A percentile compares a stretch with the other conserved stretches of the same genome.
Conservation (phyloP, 2,888 invertebrate genomes). For the Baccha elongata region DNA sequence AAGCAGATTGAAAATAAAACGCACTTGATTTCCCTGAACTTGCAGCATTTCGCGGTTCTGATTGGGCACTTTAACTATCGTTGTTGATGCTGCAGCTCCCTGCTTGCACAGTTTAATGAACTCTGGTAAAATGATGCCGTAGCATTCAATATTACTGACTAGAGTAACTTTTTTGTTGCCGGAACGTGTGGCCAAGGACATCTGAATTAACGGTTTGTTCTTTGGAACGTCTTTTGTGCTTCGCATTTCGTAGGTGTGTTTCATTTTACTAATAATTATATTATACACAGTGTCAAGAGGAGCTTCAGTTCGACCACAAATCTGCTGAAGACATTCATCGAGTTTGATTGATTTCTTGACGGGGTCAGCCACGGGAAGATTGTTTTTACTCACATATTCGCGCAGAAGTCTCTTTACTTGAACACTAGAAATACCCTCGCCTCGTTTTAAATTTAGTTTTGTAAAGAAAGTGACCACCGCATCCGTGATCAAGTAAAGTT, state of each 20-base stretch:
- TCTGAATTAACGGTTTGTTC: slow-evolving; percentile 89
- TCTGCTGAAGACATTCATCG: slow-evolving; percentile 78
- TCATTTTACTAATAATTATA: slow-evolving; percentile 87
- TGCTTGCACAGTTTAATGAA: slow-evolving; percentile 92
- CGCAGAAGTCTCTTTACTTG: slow-evolving; percentile 87
- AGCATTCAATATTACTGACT: slow-evolving; percentile 93
- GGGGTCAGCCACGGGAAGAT: slow-evolving; percentile 83
- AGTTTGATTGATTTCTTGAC: slow-evolving; percentile 78
- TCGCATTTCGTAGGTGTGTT: slow-evolving; percentile 82
- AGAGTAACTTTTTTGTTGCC: slow-evolving; percentile 96
- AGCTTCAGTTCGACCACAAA: slow-evolving; percentile 77
- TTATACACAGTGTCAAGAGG: slow-evolving; percentile 89
- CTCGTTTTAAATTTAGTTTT: slow-evolving; percentile 83
- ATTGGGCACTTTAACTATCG: slow-evolving; percentile 88
- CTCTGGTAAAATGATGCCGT: slow-evolving; percentile 90
- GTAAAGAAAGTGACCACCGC: slow-evolving; percentile 80
- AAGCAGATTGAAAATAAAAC: slow-evolving; percentile 80
- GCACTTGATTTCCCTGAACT: slow-evolving; percentile 95
- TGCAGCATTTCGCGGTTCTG: slow-evolving; percentile 90
- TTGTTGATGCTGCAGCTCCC: slow-evolving; percentile 93
- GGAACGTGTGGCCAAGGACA: slow-evolving; percentile 89
- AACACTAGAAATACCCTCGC: slow-evolving; percentile 85
- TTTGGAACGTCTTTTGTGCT: slow-evolving; percentile 83
- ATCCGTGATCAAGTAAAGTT: slow-evolving; percentile 80
- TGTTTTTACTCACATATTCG: slow-evolving; percentile 87